Conservation (phyloP, 64 coral and sea anemone species). For the Pocillopora verrucosa region DNA sequence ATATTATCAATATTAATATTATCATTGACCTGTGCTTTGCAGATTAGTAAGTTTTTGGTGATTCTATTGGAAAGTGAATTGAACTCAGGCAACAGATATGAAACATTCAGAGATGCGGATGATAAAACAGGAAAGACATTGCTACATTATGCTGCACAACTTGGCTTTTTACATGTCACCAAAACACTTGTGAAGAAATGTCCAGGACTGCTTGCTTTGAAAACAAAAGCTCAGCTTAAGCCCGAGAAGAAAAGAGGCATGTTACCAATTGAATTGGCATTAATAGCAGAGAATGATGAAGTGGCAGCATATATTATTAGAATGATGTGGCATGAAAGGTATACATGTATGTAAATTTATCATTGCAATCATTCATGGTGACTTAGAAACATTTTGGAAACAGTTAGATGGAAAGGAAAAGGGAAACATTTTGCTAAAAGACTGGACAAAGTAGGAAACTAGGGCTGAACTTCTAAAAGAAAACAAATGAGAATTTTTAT, state of each 20-base stretch:
- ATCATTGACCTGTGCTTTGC: background rate
- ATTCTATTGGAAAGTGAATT: slow-evolving; percentile 73
- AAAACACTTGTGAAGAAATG: slow-evolving; percentile 68
- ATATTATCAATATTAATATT: too few species aligned
- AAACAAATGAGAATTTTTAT: too few species aligned
- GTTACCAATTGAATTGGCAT: slow-evolving; percentile 75
- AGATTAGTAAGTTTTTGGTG: slow-evolving; percentile 83
- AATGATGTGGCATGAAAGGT: slow-evolving; percentile 86
- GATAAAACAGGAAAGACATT: slow-evolving; percentile 56
- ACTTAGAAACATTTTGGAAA: too few species aligned
- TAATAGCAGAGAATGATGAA: slow-evolving; percentile 78
- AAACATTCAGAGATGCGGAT: slow-evolving; percentile 70
- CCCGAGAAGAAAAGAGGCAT: slow-evolving; percentile 76
- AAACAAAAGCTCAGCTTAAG: slow-evolving; percentile 62
- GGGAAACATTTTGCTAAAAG: background rate
- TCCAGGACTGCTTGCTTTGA: slow-evolving; percentile 75
- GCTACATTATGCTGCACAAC: slow-evolving; percentile 74
- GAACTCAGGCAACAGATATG: slow-evolving; percentile 77
- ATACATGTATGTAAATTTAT: background rate
- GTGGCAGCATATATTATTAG: slow-evolving; percentile 64
- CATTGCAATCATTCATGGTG: background rate
- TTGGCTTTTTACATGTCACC: slow-evolving; percentile 67
- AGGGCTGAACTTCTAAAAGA: too few species aligned
- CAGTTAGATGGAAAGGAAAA: background rate
- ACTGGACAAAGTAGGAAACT: too few species aligned